Conservation (phyloP, 2,113 vertebrate genomes). For the Trogon surrucura region DNA sequence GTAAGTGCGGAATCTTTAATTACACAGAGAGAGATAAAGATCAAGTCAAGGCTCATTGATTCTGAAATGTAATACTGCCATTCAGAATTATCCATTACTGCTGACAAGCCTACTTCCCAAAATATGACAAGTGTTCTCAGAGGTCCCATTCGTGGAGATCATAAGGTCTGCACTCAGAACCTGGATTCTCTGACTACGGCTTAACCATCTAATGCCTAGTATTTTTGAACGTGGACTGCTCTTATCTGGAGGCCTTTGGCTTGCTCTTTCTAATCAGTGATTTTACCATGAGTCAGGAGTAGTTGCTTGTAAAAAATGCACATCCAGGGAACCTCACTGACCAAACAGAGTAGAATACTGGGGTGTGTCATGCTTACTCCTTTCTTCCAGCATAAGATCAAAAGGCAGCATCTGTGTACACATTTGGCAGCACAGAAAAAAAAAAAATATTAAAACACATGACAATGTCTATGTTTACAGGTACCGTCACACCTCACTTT, state of each 20-base stretch:
- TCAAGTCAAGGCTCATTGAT: neutral
- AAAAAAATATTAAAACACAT: neutral
- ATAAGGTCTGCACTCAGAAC: neutral
- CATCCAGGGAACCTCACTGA: neutral
- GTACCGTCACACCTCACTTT: neutral
- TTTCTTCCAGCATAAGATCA: neutral
- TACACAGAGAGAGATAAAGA: neutral
- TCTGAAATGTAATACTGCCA: neutral
- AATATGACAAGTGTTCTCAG: neutral
- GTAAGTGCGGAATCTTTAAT: neutral
- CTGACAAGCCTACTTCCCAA: neutral
- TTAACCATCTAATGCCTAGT: neutral
- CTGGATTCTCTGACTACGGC: neutral
- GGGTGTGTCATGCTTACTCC: accelerated
- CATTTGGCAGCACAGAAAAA: neutral
- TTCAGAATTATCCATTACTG: neutral
- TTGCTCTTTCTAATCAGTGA: neutral
- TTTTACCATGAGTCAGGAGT: neutral
- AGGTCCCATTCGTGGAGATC: neutral
- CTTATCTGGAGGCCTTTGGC: neutral
- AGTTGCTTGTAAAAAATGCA: neutral
- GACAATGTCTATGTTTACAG: neutral
- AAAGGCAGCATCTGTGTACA: neutral
- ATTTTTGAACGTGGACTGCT: neutral
- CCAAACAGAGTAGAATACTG: neutral